Evolutionary conservation across 1,140 invertebrate species (phyloP), one percentile per base, ranked within the genome.

Genomic region (Uloborus diversus): DNA sequence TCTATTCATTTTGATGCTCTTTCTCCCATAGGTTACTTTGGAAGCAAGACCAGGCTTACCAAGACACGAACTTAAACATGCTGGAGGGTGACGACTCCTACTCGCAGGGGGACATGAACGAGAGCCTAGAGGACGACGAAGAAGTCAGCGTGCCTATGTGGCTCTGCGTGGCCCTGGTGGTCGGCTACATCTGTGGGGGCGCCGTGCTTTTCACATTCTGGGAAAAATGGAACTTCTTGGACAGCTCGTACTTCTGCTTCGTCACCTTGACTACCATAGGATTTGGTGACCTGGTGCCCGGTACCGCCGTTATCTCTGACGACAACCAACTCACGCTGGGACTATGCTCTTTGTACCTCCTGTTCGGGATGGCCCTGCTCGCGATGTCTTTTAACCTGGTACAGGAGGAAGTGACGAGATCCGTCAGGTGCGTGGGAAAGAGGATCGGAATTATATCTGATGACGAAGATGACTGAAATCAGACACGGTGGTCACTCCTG

Each of bases 301-400:
- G 94, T 0, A 62, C 62, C 4, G 81, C 83, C 0, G 76, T 81
- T 2, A 62, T 81, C 9, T 73, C 82, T 1, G 82, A 82, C 28
- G 79, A 84, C 20, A 69, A 64, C 9, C 80, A 81, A 28, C 32
- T 83, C 30, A 83, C 83, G 3, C 32, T 83, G 5, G 81, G 80
- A 1, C 90, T 98, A 23, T 96, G 94, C 84, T 95, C 95, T 0
- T 86, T 98, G 56, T 98, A 98, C 88, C 88, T 98, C 71, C 89
- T 99, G 14, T 97, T 98, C 86, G 97, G 97, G 7, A 99, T 99
- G 86, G 96, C 97, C 0, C 89, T 99, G 32, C 87, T 99, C 65
- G 97, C 97, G 25, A 99, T 99, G 98, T 97, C 95, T 84, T 99
- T 99, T 87, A 98, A 99, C 88, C 89, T 99, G 81, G 96, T 98